Evolutionary conservation across 1,140 invertebrate species (phyloP), one percentile per base, ranked within the genome.

Genomic region (Theocolax elegans): DNA sequence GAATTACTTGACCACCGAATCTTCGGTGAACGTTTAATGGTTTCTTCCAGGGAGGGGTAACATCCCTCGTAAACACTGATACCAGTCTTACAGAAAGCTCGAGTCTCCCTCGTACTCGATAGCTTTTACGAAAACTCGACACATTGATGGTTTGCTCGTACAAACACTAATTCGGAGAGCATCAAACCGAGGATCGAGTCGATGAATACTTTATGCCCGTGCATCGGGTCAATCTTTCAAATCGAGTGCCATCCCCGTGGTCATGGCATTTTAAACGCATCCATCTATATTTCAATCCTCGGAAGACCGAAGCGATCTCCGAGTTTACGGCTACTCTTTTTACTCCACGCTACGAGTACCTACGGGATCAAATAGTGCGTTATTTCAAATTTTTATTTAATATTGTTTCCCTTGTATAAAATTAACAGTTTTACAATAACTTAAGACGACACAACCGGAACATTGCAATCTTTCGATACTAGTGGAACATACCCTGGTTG

Each of bases 21-120:
- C 74, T 76, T 70, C 72, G 62, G 74, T 67, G 67, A 74, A 64
- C 73, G 71, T 78, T 79, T 77, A 79, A 79, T 75, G 74, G 74
- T 76, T n/a, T n/a, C 72, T 73, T 73, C 60, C 65, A 60, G 76
- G 73, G 51, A 12, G 19, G 54, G 54, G 29, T 66, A 68, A 49
- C 44, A 64, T 69, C 56, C 58, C 75, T 71, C 74, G 65, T 75
- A 75, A 70, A 71, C 59, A 66, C 35, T 63, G 65, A 71, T 72
- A 75, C 54, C 58, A 40, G 75, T 66, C 71, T 74, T 73, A 25
- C 48, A 74, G 70, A 70, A 68, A 72, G 51, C 51, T 54, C 53
- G 17, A 29, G 10, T 53, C 31, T 63, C 21, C 49, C 31, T 59
- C 38, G 23, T 12, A 35, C 59, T 23, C 46, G 17, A 29, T n/a